Evolutionary conservation across 2,797 vertebrate species (phyloP).

Genomic region (Lepilemur ruficaudatus): DNA sequence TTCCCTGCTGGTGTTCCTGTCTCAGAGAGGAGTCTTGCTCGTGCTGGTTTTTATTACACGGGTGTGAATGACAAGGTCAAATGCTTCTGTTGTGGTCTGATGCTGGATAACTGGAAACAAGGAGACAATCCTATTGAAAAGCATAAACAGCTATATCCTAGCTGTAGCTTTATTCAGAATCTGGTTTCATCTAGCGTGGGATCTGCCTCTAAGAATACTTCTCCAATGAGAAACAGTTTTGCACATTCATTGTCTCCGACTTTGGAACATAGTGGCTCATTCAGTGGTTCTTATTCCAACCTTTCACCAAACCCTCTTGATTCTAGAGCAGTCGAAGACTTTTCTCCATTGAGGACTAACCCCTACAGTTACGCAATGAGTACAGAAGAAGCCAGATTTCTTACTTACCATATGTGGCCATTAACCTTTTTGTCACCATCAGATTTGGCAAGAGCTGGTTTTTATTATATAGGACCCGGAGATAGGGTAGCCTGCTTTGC

Average conservation of each 20-base stretch:
- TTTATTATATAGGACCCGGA: constrained; percentile 93
- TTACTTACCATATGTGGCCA: constrained; percentile 91
- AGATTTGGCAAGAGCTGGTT: constrained; percentile 95
- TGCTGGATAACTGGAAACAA: constrained; percentile 93
- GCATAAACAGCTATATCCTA: constrained; percentile 92
- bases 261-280: constrained; percentile 88
- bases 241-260: constrained; percentile 76
- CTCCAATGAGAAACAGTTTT: constrained; percentile 78
- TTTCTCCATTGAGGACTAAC: constrained; percentile 87
- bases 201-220: constrained; percentile 90
- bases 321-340: constrained; percentile 90
- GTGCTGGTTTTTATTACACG: constrained; percentile 97
- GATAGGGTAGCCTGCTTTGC: constrained; percentile 96
- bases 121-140: constrained; percentile 95
- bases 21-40: constrained; percentile 94
- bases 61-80: constrained; percentile 93
- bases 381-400: constrained; percentile 93
- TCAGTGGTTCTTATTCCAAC: constrained; percentile 88
- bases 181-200: constrained; percentile 88
- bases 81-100: constrained; percentile 95
- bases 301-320: constrained; percentile 88
- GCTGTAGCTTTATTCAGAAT: constrained; percentile 94
- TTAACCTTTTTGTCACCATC: constrained; percentile 90
- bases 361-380: constrained; percentile 92
- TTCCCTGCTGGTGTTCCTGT: constrained; percentile 89